A percentile compares a stretch with the other conserved stretches of the same genome.
These are phyloP conservation scores for Setipinna tenuifilis DNA, from an alignment of 2,797 vertebrate species.

Conservation along the genomic window DNA sequence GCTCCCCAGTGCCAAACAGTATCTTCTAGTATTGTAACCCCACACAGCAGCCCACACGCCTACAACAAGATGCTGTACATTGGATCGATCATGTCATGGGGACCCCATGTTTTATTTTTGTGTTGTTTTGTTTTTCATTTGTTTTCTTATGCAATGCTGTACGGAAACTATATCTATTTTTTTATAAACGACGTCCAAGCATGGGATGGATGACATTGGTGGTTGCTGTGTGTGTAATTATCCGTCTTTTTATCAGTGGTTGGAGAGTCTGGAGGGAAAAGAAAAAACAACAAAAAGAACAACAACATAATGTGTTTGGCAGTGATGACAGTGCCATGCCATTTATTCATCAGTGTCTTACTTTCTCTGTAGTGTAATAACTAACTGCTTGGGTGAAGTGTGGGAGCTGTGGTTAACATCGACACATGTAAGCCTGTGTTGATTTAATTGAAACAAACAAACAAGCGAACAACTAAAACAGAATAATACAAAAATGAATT, in stretches of 20 bases:
- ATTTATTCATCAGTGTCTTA: conserved; percentile 70
- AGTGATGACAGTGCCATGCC: conserved; percentile 77
- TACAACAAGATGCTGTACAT: conserved; percentile 49
- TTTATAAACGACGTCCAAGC: conserved; percentile 78
- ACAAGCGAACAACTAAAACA: conserved; percentile 15
- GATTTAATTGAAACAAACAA: not conserved
- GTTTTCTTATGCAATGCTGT: conserved; percentile 81
- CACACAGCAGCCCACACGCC: conserved; percentile 19
- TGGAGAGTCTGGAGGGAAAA: conserved; percentile 42
- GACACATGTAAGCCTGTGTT: conserved; percentile 27
- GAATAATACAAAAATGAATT: too few relatives aligned
- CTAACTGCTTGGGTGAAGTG: conserved; percentile 34
- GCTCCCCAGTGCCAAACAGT: conserved; percentile 50
- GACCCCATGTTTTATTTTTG: conserved; percentile 48
- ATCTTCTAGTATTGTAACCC: conserved; percentile 48
- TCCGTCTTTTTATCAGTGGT: conserved; percentile 68
- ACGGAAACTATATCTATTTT: conserved; percentile 81
- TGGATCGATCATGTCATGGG: conserved; percentile 54
- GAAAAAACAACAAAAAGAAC: conserved; percentile 28
- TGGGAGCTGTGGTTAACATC: conserved; percentile 32
- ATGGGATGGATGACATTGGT: conserved; percentile 70
- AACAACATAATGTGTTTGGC: conserved; percentile 46
- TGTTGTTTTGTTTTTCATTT: too few relatives aligned
- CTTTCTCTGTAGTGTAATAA: conserved; percentile 56
- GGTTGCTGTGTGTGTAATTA: conserved; percentile 64